These are phyloP conservation scores for Antheraea pernyi DNA, from an alignment of 1,140 invertebrate species.

Conservation along the genomic window DNA sequence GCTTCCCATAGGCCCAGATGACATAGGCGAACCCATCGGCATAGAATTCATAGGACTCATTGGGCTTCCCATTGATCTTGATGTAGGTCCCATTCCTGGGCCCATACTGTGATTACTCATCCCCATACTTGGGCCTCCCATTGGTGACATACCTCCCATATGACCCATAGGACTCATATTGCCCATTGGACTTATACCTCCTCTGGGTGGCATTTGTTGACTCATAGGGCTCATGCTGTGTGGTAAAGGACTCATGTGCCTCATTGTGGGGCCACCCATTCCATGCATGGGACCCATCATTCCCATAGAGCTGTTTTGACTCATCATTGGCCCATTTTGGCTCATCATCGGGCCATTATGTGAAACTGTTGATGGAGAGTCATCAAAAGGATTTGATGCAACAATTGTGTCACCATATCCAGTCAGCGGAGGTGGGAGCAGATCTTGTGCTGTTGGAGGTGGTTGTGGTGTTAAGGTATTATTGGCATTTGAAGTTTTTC, in stretches of 20 bases:
- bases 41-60: constrained; percentile 86
- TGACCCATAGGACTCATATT: constrained; percentile 84
- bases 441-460: constrained; percentile 84
- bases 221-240: constrained; percentile 85
- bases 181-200: constrained; percentile 84
- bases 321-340: constrained; percentile 79
- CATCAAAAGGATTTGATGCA: constrained; percentile 97
- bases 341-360: constrained; percentile 82
- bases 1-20: constrained; percentile 85
- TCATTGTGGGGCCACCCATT: constrained; percentile 85
- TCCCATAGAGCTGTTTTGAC: constrained; percentile 80
- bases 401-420: constrained; percentile 96
- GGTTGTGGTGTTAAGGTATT: constrained; percentile 80
- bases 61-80: constrained; percentile 81
- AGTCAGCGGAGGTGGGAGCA: constrained; percentile 89
- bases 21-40: constrained; percentile 86
- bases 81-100: constrained; percentile 78
- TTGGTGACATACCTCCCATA: constrained; percentile 78
- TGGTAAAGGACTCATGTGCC: constrained; percentile 85
- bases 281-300: constrained; percentile 81
- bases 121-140: constrained; percentile 77
- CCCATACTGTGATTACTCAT: constrained; percentile 78
- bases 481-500: constrained; percentile 83
- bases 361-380: constrained; percentile 86
- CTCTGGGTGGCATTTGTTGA: constrained; percentile 81